phyloP scores from a whole-genome alignment of 2,113 vertebrate species.

The Cisticola juncidis region DNA sequence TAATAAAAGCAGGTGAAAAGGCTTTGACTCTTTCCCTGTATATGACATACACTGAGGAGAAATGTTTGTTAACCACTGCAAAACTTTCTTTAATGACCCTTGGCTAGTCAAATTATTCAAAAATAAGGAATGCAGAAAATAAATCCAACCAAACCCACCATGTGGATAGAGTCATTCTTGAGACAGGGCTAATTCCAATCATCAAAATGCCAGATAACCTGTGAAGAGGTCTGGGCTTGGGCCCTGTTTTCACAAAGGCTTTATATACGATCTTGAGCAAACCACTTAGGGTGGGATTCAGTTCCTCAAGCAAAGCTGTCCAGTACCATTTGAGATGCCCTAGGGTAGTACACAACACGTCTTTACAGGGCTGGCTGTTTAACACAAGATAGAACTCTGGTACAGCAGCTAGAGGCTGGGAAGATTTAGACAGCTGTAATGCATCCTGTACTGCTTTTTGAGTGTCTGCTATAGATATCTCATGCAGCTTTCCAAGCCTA shows the following conservation, averaged over 20 bases:
- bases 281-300: neutral
- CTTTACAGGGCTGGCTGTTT: neutral
- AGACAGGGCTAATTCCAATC: neutral
- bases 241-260: neutral
- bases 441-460: neutral
- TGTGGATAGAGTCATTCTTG: neutral
- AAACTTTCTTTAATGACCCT: neutral
- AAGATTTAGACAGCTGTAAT: neutral
- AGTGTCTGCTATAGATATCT: neutral
- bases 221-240: neutral
- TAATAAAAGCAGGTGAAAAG: neutral
- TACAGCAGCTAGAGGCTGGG: neutral
- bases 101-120: neutral
- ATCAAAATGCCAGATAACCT: neutral
- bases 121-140: constrained; percentile 1
- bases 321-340: neutral
- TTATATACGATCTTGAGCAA: neutral
- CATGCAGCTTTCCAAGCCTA: neutral
- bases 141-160: neutral
- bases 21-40: neutral
- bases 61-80: neutral
- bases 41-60: neutral
- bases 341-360: neutral
- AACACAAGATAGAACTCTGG: neutral
- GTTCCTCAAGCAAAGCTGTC: neutral